These are phyloP conservation scores for Eriosoma lanigerum DNA, from an alignment of 1,140 invertebrate genomes.

Conservation along the genomic window DNA sequence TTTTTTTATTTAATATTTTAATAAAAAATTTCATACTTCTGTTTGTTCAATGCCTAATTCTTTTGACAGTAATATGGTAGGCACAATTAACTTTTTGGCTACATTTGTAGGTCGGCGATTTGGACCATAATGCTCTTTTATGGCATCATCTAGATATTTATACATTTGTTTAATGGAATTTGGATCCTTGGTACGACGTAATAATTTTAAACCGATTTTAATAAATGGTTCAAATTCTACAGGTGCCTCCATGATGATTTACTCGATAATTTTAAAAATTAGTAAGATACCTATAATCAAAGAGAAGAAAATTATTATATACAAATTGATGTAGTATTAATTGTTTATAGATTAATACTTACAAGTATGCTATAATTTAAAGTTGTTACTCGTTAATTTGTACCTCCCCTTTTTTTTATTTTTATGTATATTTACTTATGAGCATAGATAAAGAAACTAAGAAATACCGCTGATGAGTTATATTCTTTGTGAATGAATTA, in stretches of 20 bases:
- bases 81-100: slow-evolving; percentile 22
- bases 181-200: slow-evolving; percentile 25
- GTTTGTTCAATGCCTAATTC: slow-evolving; percentile 32
- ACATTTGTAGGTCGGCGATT: slow-evolving; percentile 7
- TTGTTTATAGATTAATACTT: too few species aligned
- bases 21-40: not conserved
- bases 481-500: too few species aligned
- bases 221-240: slow-evolving; percentile 22
- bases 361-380: too few species aligned
- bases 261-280: too few species aligned
- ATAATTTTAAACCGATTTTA: slow-evolving; percentile 4
- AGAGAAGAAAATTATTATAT: too few species aligned
- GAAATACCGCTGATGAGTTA: too few species aligned
- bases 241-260: not conserved
- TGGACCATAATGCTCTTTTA: slow-evolving; percentile 12
- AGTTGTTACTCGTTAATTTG: too few species aligned
- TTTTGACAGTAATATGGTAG: slow-evolving; percentile 18
- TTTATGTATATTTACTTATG: too few species aligned
- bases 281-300: too few species aligned
- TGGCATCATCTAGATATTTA: slow-evolving; percentile 25
- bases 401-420: too few species aligned
- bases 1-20: not conserved
- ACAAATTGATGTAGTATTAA: too few species aligned
- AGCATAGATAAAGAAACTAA: too few species aligned
- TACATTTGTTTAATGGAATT: not conserved